Evolutionary conservation across 2,113 vertebrate species (phyloP).

Genomic region (Egretta garzetta): DNA sequence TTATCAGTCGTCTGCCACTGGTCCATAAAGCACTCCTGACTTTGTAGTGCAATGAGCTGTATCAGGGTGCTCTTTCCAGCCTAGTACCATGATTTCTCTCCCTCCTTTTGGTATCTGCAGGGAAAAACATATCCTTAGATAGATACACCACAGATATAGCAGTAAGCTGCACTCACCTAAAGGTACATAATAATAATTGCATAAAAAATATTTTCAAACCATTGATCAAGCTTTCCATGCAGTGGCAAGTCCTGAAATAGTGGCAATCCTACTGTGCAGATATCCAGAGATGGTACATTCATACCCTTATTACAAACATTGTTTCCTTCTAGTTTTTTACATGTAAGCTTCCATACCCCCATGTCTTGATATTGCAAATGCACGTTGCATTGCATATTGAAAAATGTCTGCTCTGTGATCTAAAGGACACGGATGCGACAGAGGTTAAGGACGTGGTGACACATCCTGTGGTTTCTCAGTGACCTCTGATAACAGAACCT

Average conservation of each 20-base stretch:
- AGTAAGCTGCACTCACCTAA: background rate
- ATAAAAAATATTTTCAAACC: background rate
- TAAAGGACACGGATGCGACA: background rate
- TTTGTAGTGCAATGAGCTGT: background rate
- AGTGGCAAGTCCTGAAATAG: background rate
- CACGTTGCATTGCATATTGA: background rate
- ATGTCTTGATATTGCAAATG: background rate
- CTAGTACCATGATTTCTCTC: background rate
- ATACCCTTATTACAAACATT: background rate
- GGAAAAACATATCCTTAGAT: background rate
- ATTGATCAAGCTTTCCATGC: background rate
- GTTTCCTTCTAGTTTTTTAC: background rate
- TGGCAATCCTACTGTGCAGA: background rate
- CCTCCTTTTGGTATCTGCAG: background rate
- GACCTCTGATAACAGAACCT: background rate
- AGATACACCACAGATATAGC: background rate
- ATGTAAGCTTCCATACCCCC: background rate
- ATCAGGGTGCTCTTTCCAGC: background rate
- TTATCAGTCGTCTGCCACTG: background rate
- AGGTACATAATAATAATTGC: background rate
- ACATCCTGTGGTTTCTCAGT: background rate
- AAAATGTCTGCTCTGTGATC: background rate
- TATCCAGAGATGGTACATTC: background rate
- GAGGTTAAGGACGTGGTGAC: background rate
- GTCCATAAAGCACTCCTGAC: background rate